Conservation (phyloP, 1,140 invertebrate species). For the Penaeus indicus region DNA sequence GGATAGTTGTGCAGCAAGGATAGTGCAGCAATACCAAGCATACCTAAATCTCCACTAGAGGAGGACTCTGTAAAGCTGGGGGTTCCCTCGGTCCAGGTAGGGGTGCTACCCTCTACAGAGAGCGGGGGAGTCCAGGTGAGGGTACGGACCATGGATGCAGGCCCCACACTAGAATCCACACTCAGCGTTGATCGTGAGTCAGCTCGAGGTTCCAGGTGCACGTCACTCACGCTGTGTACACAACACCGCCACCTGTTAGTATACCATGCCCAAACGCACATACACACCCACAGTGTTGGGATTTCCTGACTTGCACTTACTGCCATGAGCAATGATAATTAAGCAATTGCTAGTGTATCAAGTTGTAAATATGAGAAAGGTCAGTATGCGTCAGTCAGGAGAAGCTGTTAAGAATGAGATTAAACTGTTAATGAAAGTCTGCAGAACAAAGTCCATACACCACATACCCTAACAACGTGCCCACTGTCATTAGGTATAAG, state of each 20-base stretch:
- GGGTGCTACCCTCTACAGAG: constrained; percentile 89
- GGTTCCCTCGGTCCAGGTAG: constrained; percentile 97
- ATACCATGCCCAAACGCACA: constrained; percentile 47
- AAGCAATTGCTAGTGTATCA: neutral
- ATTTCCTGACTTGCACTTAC: constrained; percentile 22
- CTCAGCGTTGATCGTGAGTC: constrained; percentile 80
- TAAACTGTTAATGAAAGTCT: constrained; percentile 23
- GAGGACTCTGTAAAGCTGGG: constrained; percentile 97
- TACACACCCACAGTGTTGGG: constrained; percentile 25
- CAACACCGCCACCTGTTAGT: constrained; percentile 62
- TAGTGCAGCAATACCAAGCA: constrained; percentile 48
- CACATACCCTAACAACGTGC: constrained; percentile 6
- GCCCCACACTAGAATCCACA: constrained; percentile 75
- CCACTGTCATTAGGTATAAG: constrained; percentile 12
- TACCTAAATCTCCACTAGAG: constrained; percentile 90
- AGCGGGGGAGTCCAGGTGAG: constrained; percentile 88
- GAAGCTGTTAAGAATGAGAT: constrained; percentile 33
- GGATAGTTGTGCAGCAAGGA: constrained; percentile 1
- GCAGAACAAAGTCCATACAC: constrained; percentile 19
- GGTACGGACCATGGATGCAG: constrained; percentile 72
- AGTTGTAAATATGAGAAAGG: constrained; percentile 11
- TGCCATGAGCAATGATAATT: neutral
- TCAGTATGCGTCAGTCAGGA: constrained; percentile 36
- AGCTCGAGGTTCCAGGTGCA: constrained; percentile 75
- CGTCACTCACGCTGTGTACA: constrained; percentile 73